These are phyloP conservation scores for Silurus aristotelis DNA, from an alignment of 2,797 vertebrate genomes.

Conservation along the genomic window DNA sequence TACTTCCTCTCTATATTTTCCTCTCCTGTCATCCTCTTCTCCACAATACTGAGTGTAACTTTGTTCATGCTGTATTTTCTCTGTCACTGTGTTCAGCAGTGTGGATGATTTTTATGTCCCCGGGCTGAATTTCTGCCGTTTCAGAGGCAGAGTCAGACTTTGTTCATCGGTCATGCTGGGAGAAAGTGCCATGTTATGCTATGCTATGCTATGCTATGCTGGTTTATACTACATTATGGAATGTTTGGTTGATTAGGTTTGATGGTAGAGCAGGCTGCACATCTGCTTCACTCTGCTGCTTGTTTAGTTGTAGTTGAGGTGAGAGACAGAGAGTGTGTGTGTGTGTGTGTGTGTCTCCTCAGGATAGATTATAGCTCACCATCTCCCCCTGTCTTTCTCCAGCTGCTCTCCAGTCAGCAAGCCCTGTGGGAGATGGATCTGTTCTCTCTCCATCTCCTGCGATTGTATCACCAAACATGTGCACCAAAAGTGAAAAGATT, in stretches of 20 bases:
- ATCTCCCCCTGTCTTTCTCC: conserved; percentile 42
- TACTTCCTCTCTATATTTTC: not conserved
- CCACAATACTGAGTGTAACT: not conserved
- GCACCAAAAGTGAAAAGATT: no score
- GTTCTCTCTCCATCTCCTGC: conserved; percentile 52
- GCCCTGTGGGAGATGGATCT: conserved; percentile 60
- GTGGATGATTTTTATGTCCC: conserved; percentile 35
- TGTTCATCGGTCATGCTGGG: conserved; percentile 13
- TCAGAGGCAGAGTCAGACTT: conserved; percentile 6
- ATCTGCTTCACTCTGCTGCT: conserved; percentile 19
- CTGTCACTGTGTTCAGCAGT: conserved; percentile 9
- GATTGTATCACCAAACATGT: no score
- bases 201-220: not conserved
- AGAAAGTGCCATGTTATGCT: not conserved
- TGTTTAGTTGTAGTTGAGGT: not conserved
- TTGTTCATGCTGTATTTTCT: not conserved
- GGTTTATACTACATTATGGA: conserved; percentile 17
- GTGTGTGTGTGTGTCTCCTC: conserved; percentile 8
- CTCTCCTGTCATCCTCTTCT: not conserved
- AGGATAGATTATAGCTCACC: conserved; percentile 41
- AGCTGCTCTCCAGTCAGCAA: conserved; percentile 65
- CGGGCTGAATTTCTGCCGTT: conserved; percentile 19
- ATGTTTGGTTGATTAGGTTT: conserved; percentile 45
- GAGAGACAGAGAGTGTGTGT: not conserved
- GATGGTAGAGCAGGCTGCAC: not conserved